Evolutionary conservation across 2,888 invertebrate species (phyloP).

Genomic region (Hypercompe scribonia): DNA sequence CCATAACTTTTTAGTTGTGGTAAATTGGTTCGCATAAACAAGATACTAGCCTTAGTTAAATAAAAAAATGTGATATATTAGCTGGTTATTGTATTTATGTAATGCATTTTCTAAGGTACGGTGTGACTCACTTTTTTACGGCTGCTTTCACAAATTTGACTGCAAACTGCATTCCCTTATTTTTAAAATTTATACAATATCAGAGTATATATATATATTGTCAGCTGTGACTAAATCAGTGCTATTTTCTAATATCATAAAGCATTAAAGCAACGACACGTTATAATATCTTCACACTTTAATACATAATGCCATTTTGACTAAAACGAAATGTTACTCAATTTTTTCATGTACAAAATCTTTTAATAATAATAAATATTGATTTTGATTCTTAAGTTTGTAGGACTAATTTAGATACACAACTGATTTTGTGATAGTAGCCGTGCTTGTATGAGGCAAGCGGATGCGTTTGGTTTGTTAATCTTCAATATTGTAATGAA

Average conservation of each 20-base stretch:
- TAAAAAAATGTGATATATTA: constrained; percentile 53
- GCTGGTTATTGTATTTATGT: constrained; percentile 44
- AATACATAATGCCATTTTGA: neutral
- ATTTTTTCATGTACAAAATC: neutral
- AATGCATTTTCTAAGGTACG: constrained; percentile 41
- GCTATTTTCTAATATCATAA: neutral
- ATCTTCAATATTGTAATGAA: neutral
- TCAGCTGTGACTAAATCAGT: neutral
- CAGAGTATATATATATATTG: neutral
- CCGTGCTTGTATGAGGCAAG: neutral
- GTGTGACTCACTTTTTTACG: constrained; percentile 2
- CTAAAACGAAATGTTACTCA: neutral
- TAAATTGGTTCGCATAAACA: constrained; percentile 16
- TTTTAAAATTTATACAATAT: neutral
- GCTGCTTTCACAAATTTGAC: constrained; percentile 6
- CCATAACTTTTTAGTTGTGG: neutral
- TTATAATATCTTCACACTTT: neutral
- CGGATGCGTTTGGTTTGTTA: neutral
- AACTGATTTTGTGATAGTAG: neutral
- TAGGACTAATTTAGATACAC: neutral
- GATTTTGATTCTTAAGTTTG: neutral
- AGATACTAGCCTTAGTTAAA: constrained; percentile 36
- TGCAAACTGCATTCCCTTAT: neutral
- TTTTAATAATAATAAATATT: neutral
- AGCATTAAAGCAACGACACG: neutral